Evolutionary conservation across 2,113 vertebrate genomes (phyloP), one percentile per base, ranked within the genome.

Genomic region (Paramisgurnus dabryanus): DNA sequence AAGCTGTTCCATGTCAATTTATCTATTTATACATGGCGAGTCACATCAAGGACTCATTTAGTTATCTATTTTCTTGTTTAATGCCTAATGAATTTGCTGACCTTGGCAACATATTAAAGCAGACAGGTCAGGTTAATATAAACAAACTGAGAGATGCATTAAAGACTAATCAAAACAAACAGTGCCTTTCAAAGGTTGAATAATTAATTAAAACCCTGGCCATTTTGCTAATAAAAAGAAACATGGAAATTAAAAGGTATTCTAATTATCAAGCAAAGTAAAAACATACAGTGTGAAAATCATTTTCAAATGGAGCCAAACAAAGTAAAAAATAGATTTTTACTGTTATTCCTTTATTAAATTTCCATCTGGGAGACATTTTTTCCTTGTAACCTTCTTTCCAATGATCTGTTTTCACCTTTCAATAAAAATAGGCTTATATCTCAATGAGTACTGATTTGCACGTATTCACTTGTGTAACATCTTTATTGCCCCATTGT

Each of bases 81-180:
- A 75, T 47, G 41, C 6, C 18, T 63, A 75, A 63, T 64, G 11
- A 63, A 75, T 75, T 75, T 64, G 17, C 18, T 47, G 72, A 75
- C 58, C 57, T 63, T 63, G 57, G 58, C 58, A 49, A 63, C 58
- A 17, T 27, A 75, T 64, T 45, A 75, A 75, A 75, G 63, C 57
- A 63, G 58, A 57, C 57, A 27, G 72, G 58, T 64, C 72, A 49
- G 72, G 57, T 75, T 75, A 63, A 75, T 47, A 63, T 64, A 58
- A 75, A 45, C 40, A 64, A 75, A 63, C 18, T 0, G 58, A 75
- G 43, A 63, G 72, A 75, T 64, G 58, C 58, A 75, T 64, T 75
- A 75, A 75, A 45, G 58, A 47, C 57, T 75, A 75, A 75, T 75
- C 58, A 75, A 63, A 61, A 75, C 58, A 75, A 63, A 75, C 57